Evolutionary conservation across 2,797 vertebrate species (phyloP).

Genomic region (Pipistrellus nathusii): DNA sequence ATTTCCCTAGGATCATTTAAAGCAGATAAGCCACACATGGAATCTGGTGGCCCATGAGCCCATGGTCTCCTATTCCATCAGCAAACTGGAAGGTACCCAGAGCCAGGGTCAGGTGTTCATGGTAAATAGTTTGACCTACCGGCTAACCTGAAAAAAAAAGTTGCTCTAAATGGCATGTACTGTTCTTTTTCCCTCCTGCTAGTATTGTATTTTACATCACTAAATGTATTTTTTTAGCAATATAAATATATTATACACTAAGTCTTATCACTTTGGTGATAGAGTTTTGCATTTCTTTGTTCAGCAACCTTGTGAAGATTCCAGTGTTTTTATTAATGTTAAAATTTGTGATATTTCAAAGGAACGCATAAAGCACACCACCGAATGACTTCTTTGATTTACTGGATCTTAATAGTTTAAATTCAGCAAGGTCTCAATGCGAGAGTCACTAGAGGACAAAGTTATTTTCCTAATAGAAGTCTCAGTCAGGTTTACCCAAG

Average conservation of each 20-base stretch:
- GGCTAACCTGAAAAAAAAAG: not conserved
- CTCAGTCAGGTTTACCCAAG: not conserved
- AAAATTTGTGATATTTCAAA: not conserved
- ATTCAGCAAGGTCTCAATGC: not conserved
- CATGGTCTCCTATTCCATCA: not conserved
- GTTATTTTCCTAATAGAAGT: not conserved
- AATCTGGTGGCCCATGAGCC: no score
- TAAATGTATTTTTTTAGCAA: not conserved
- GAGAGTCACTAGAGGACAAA: not conserved
- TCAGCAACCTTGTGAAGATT: not conserved
- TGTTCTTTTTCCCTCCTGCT: not conserved
- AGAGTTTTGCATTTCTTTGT: not conserved
- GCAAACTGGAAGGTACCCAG: not conserved
- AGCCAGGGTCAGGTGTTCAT: not conserved
- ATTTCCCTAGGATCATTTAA: not conserved
- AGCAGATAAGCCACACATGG: not conserved
- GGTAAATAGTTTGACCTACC: not conserved
- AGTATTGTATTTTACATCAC: not conserved
- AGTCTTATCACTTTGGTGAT: not conserved
- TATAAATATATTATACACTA: not conserved
- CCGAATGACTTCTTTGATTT: not conserved
- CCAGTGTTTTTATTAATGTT: not conserved
- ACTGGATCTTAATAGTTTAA: not conserved
- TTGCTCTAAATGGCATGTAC: not conserved
- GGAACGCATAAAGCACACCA: not conserved